Percentiles rank a stretch among this genome's conserved stretches.
phyloP scores from a whole-genome alignment of 2,888 invertebrate species.

The Polyploca ridens region DNA sequence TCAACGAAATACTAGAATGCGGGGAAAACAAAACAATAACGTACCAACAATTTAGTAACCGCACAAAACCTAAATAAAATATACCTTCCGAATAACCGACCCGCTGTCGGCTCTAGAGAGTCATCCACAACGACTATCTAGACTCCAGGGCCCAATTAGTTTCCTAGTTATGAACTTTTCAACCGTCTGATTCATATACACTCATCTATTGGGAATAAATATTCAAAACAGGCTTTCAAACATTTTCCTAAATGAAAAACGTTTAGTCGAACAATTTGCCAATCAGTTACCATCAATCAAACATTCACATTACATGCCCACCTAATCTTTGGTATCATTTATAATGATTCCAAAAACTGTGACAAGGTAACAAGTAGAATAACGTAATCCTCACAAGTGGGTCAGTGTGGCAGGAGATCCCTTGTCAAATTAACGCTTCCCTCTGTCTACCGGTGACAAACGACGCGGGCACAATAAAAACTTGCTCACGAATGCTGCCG shows the following conservation, averaged over 20 bases:
- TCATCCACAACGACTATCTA: slow-evolving; percentile 61
- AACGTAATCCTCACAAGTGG: slow-evolving; percentile 65
- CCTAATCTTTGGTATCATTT: slow-evolving; percentile 34
- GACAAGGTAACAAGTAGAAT: slow-evolving; percentile 56
- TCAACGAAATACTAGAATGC: background rate
- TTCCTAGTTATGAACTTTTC: slow-evolving; percentile 71
- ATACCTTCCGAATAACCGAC: slow-evolving; percentile 32
- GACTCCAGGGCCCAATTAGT: slow-evolving; percentile 67
- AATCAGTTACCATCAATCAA: background rate
- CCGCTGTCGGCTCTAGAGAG: slow-evolving; percentile 46
- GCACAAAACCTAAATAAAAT: slow-evolving; percentile 28
- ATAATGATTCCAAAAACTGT: slow-evolving; percentile 46
- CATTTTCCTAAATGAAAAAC: background rate
- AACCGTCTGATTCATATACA: slow-evolving; percentile 56
- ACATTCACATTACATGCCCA: slow-evolving; percentile 20
- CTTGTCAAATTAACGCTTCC: slow-evolving; percentile 82
- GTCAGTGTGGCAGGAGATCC: slow-evolving; percentile 70
- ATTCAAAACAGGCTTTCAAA: slow-evolving; percentile 37
- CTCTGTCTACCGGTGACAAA: slow-evolving; percentile 76
- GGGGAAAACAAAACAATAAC: background rate
- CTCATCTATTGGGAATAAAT: slow-evolving; percentile 42
- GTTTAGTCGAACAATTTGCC: background rate
- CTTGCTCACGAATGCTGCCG: slow-evolving; percentile 51
- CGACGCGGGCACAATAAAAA: slow-evolving; percentile 71
- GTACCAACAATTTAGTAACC: slow-evolving; percentile 4